Conservation (phyloP, 2,797 vertebrate species). For the Halcyon chelicuti region DNA sequence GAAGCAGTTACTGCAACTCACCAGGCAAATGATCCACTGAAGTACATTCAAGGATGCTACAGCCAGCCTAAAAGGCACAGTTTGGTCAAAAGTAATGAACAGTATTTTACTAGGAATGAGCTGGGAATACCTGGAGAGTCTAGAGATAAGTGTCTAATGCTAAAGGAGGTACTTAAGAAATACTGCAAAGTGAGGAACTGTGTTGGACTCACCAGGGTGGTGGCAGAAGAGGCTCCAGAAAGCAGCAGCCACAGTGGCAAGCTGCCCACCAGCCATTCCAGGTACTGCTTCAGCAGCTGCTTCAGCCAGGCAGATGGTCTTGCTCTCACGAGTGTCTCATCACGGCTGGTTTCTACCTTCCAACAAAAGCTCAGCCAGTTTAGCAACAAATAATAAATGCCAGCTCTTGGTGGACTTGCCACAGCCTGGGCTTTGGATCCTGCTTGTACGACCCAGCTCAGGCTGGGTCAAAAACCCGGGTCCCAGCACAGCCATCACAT, state of each 20-base stretch:
- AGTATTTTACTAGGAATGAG: accelerated
- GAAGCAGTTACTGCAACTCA: not conserved
- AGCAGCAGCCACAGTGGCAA: not conserved
- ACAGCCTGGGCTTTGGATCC: accelerated
- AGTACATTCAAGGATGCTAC: not conserved
- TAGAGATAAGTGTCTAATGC: not conserved
- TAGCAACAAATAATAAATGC: not conserved
- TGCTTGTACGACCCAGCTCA: not conserved
- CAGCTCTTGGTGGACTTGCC: not conserved
- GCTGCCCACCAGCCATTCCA: accelerated
- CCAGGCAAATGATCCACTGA: not conserved
- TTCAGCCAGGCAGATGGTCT: accelerated
- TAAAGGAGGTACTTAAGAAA: not conserved
- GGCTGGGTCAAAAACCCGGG: not conserved
- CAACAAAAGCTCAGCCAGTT: not conserved
- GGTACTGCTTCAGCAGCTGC: not conserved
- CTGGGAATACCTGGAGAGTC: not conserved
- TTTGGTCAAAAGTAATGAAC: not conserved
- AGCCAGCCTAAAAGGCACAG: not conserved
- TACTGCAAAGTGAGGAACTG: accelerated
- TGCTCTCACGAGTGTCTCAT: accelerated
- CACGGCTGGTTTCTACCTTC: not conserved
- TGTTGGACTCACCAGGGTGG: accelerated
- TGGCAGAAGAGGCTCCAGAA: not conserved
- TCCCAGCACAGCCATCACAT: no score